These are phyloP conservation scores for Trichonephila clavipes DNA, from an alignment of 1,140 invertebrate genomes.

Conservation along the genomic window DNA sequence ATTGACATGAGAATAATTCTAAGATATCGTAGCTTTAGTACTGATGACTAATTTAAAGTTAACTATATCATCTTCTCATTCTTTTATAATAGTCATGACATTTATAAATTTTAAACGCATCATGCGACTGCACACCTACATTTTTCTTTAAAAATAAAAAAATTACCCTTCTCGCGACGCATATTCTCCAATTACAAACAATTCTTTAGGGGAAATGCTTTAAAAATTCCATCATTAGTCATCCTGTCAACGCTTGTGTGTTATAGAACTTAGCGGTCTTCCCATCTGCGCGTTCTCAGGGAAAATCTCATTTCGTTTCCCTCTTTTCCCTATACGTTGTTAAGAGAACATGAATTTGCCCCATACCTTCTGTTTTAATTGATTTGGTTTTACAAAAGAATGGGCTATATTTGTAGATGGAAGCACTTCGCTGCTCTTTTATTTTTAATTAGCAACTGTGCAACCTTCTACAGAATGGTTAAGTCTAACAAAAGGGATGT, in stretches of 20 bases:
- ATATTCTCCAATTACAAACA: not conserved
- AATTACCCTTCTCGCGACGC: not conserved
- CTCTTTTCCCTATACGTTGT: not conserved
- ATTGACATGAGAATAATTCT: too few relatives aligned
- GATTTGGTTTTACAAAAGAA: not conserved
- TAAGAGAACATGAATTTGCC: not conserved
- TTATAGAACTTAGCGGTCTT: not conserved
- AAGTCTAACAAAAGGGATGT: too few relatives aligned
- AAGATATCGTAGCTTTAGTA: too few relatives aligned
- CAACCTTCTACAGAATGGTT: too few relatives aligned
- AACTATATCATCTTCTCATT: too few relatives aligned
- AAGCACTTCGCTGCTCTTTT: too few relatives aligned
- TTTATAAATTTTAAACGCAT: too few relatives aligned
- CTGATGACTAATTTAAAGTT: too few relatives aligned
- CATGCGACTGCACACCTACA: too few relatives aligned
- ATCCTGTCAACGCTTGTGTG: not conserved
- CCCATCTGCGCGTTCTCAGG: not conserved
- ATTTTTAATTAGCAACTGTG: too few relatives aligned
- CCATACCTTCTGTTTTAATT: not conserved
- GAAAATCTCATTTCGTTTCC: not conserved
- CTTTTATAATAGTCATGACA: too few relatives aligned
- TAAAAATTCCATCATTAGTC: slow-evolving; percentile 11
- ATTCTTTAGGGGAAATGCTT: not conserved
- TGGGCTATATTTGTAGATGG: not conserved
- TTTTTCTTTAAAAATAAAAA: too few relatives aligned